Evolutionary conservation across 2,113 vertebrate species (phyloP).

Genomic region (Lichenostomus cassidix): DNA sequence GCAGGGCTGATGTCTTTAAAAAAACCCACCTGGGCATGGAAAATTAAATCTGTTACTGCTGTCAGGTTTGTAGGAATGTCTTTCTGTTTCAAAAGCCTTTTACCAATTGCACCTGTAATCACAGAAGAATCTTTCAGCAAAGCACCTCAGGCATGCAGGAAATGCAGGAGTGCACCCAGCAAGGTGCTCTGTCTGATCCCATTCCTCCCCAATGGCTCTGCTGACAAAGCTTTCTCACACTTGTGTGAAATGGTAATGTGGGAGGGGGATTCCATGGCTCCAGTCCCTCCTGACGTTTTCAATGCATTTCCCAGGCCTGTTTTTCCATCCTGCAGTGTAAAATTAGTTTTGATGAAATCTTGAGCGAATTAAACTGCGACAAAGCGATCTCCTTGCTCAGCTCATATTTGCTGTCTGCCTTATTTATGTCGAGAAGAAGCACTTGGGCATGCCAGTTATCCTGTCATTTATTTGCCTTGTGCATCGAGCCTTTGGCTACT

Average conservation of each 20-base stretch:
- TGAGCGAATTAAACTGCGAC: slow-evolving; percentile 30
- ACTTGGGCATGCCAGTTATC: slow-evolving; percentile 38
- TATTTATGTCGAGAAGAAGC: slow-evolving; percentile 32
- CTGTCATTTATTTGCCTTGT: slow-evolving; percentile 41
- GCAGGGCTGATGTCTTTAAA: not conserved
- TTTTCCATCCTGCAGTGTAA: not conserved
- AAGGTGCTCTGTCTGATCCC: not conserved
- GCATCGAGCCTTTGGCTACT: slow-evolving; percentile 58
- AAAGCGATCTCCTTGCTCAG: not conserved
- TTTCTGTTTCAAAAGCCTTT: not conserved
- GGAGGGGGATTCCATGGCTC: not conserved
- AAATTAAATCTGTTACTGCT: not conserved
- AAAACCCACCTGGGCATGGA: not conserved
- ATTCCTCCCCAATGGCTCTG: not conserved
- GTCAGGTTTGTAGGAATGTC: not conserved
- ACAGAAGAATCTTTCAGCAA: not conserved
- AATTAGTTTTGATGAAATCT: slow-evolving; percentile 37
- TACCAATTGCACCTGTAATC: not conserved
- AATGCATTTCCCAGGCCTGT: not conserved
- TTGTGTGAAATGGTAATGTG: not conserved
- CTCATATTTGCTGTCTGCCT: slow-evolving; percentile 37
- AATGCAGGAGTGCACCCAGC: not conserved
- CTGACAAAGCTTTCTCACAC: not conserved
- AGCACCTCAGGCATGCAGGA: not conserved
- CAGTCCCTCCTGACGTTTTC: not conserved